Percentiles rank a stretch among this genome's conserved stretches.
phyloP scores from a whole-genome alignment of 2,797 vertebrate species.

The Pipistrellus pygmaeus region DNA sequence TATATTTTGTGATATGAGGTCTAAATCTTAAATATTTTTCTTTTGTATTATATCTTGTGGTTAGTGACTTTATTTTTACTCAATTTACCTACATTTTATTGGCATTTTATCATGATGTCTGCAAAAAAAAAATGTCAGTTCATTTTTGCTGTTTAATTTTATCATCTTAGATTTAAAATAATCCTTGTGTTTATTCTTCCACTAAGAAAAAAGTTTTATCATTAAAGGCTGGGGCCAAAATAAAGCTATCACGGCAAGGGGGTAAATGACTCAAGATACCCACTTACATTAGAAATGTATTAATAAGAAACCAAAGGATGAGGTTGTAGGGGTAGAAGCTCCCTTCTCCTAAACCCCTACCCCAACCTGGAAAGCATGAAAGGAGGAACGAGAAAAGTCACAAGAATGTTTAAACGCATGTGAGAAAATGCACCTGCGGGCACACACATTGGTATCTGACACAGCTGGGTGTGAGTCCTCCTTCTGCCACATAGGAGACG shows the following conservation, averaged over 20 bases:
- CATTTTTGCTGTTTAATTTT: slow-evolving; percentile 15
- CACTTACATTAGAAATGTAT: not conserved
- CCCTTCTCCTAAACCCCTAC: too few relatives aligned
- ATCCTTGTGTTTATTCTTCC: not conserved
- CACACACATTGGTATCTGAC: fast-evolving
- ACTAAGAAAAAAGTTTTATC: slow-evolving; percentile 26
- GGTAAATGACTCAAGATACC: not conserved
- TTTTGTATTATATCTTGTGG: not conserved
- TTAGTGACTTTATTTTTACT: slow-evolving; percentile 7
- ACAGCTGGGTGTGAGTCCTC: not conserved
- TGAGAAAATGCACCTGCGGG: not conserved
- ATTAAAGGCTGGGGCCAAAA: not conserved
- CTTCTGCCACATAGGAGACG: not conserved
- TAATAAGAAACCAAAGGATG: not conserved
- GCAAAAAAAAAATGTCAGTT: not conserved
- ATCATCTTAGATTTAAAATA: slow-evolving; percentile 3
- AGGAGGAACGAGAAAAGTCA: not conserved
- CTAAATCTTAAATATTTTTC: not conserved
- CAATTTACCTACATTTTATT: not conserved
- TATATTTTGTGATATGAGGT: not conserved
- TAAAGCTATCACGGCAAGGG: not conserved
- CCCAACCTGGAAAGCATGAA: not conserved
- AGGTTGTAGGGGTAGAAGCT: not conserved
- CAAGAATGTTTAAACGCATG: not conserved
- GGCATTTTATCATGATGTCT: not conserved